Conservation (phyloP, 2,113 vertebrate genomes). For the Laticauda laticaudata region DNA sequence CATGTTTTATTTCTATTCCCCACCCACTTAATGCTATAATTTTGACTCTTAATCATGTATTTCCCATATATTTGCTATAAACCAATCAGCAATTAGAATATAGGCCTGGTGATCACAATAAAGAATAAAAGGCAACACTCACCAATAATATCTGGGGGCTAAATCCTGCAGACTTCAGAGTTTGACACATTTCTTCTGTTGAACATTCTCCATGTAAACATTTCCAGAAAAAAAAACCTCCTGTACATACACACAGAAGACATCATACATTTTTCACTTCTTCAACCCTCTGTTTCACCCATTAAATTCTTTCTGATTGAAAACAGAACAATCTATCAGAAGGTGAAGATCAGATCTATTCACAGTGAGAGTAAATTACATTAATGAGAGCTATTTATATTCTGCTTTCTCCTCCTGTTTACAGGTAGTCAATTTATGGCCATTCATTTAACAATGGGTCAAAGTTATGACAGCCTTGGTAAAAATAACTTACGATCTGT, state of each 20-base stretch:
- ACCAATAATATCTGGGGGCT: slow-evolving; percentile 91
- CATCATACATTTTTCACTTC: background rate
- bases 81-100: background rate
- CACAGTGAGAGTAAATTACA: background rate
- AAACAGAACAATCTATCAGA: background rate
- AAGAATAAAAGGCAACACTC: slow-evolving; percentile 47
- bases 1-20: background rate
- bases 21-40: background rate
- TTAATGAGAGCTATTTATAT: background rate
- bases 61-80: background rate
- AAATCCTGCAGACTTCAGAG: slow-evolving; percentile 82
- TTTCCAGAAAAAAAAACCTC: slow-evolving; percentile 93
- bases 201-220: slow-evolving; percentile 85
- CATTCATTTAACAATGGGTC: background rate
- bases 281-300: rapidly evolving
- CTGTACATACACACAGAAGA: slow-evolving; percentile 64
- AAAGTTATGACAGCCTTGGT: background rate
- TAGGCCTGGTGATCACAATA: background rate
- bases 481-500: background rate
- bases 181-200: slow-evolving; percentile 78
- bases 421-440: background rate
- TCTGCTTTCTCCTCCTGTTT: background rate
- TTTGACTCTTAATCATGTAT: background rate
- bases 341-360: background rate
- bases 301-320: background rate